Conservation (phyloP, 2,888 invertebrate genomes). For the Eilema caniola region DNA sequence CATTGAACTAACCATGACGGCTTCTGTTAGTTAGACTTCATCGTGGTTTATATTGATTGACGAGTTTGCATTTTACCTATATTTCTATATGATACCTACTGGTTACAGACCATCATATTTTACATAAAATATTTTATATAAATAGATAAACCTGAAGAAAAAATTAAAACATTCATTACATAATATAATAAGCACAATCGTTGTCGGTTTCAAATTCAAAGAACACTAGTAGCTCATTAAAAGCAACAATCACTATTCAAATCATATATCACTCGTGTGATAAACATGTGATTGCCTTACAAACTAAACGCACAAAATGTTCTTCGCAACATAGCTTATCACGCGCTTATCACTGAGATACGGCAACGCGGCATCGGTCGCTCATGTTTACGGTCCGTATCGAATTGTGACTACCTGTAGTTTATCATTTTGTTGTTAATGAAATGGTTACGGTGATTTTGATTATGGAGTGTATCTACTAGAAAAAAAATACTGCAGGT, state of each 20-base stretch:
- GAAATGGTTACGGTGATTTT: slow-evolving; percentile 10
- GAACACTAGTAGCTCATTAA: not conserved
- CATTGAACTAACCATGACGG: too few relatives aligned
- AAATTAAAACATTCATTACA: too few relatives aligned
- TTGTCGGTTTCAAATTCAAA: not conserved
- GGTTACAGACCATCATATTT: too few relatives aligned
- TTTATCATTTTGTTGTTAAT: slow-evolving; percentile 23
- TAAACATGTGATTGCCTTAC: not conserved
- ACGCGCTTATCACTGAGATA: slow-evolving; percentile 28
- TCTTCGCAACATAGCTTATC: slow-evolving; percentile 22
- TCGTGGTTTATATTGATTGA: too few relatives aligned
- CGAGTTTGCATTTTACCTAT: too few relatives aligned
- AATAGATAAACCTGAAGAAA: too few relatives aligned
- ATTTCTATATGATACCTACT: too few relatives aligned
- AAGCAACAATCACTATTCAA: not conserved
- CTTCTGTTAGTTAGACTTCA: too few relatives aligned
- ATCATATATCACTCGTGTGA: not conserved
- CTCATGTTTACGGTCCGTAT: slow-evolving; percentile 41
- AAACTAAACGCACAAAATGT: slow-evolving; percentile 14
- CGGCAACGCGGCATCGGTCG: slow-evolving; percentile 29
- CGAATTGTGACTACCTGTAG: slow-evolving; percentile 24
- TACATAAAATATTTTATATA: too few relatives aligned
- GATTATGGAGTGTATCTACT: slow-evolving; percentile 19
- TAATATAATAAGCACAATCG: not conserved
- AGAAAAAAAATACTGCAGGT: too few relatives aligned